These are phyloP conservation scores for Chrosomus eos DNA, from an alignment of 2,797 vertebrate genomes.

Conservation along the genomic window DNA sequence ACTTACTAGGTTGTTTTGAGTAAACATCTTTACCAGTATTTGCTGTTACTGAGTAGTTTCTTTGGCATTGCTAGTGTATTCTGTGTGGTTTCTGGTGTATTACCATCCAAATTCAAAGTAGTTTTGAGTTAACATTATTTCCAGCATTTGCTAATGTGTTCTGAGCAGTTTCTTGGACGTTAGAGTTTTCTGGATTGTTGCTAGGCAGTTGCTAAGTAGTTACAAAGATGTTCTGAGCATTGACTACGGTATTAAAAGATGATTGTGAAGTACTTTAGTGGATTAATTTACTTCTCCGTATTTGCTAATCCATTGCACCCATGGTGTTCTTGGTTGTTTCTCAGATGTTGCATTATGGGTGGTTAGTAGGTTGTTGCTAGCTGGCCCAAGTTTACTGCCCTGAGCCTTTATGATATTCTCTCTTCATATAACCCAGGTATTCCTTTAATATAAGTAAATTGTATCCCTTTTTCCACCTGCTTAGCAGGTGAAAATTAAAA, in stretches of 20 bases:
- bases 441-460: too few relatives aligned
- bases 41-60: too few relatives aligned
- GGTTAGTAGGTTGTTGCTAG: background rate
- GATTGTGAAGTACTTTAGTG: background rate
- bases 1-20: background rate
- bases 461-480: too few relatives aligned
- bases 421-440: background rate
- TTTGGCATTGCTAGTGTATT: too few relatives aligned
- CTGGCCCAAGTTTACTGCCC: background rate
- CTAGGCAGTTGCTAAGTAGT: background rate
- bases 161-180: background rate
- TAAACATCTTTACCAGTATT: too few relatives aligned
- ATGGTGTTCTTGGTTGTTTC: background rate
- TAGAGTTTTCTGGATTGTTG: background rate
- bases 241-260: background rate
- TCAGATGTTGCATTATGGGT: background rate
- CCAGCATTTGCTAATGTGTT: background rate
- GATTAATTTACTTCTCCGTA: background rate
- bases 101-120: background rate
- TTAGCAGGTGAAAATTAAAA: background rate
- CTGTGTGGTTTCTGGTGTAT: background rate
- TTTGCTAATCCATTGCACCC: background rate
- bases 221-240: background rate
- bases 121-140: background rate
- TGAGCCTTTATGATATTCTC: too few relatives aligned